Evolutionary conservation across 1,140 invertebrate species (phyloP).

Genomic region (Cherax destructor): DNA sequence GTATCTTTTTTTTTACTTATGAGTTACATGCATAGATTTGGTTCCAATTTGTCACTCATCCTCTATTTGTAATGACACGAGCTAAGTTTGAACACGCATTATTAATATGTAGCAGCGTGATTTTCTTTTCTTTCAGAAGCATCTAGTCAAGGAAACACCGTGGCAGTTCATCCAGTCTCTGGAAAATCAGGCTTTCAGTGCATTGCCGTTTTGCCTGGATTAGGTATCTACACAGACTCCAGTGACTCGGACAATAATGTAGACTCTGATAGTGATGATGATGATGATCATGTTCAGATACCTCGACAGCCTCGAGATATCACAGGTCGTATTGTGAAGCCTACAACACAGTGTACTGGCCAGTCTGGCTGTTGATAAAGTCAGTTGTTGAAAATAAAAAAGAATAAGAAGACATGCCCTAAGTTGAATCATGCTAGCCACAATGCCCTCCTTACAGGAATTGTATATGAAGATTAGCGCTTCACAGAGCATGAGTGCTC

Average conservation of each 20-base stretch:
- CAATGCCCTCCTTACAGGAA: not conserved
- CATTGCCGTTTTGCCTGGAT: conserved; percentile 56
- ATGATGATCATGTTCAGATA: conserved; percentile 14
- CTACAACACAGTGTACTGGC: conserved; percentile 44
- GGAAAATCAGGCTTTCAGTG: conserved; percentile 46
- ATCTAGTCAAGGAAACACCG: not conserved
- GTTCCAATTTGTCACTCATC: no score
- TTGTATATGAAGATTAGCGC: not conserved
- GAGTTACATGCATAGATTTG: no score
- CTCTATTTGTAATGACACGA: no score
- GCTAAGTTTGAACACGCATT: no score
- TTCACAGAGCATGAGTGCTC: not conserved
- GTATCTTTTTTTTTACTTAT: no score
- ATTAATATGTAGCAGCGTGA: no score
- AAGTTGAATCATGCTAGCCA: not conserved
- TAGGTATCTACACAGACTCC: conserved; percentile 62
- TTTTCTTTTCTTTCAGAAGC: not conserved
- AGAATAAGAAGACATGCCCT: not conserved
- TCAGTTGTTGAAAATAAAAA: no score
- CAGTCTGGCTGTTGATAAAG: conserved; percentile 31
- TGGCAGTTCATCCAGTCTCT: not conserved
- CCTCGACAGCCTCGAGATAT: conserved; percentile 52
- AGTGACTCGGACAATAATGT: conserved; percentile 60
- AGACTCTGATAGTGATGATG: conserved; percentile 54
- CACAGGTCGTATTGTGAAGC: conserved; percentile 53